These are phyloP conservation scores for Oncorhynchus masou DNA, from an alignment of 2,113 vertebrate genomes.

Conservation along the genomic window DNA sequence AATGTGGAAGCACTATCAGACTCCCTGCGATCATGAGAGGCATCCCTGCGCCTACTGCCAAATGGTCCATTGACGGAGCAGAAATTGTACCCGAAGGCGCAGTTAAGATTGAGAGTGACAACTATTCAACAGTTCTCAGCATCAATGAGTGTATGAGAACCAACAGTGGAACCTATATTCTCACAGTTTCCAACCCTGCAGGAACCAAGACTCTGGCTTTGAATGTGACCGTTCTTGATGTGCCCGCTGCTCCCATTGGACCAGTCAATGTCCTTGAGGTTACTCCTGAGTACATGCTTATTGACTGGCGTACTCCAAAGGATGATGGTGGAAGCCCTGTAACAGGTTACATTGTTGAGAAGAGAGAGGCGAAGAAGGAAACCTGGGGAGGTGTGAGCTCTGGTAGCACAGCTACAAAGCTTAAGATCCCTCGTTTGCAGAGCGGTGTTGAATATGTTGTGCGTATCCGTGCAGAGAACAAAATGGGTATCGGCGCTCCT, in stretches of 20 bases:
- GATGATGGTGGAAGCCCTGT: slow-evolving; percentile 94
- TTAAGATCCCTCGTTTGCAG: slow-evolving; percentile 89
- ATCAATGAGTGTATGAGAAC: slow-evolving; percentile 90
- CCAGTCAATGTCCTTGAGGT: slow-evolving; percentile 93
- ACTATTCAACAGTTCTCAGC: slow-evolving; percentile 89
- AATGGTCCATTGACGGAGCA: slow-evolving; percentile 86
- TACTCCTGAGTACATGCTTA: slow-evolving; percentile 91
- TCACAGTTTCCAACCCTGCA: slow-evolving; percentile 92
- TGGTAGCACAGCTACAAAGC: slow-evolving; percentile 83
- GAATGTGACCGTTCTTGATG: slow-evolving; percentile 92
- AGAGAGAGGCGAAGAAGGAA: slow-evolving; percentile 91
- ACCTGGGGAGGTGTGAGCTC: slow-evolving; percentile 94
- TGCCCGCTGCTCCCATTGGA: slow-evolving; percentile 93
- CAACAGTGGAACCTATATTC: slow-evolving; percentile 91
- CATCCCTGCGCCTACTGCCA: slow-evolving; percentile 88
- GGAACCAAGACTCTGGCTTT: slow-evolving; percentile 89
- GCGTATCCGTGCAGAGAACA: slow-evolving; percentile 93
- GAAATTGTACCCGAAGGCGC: slow-evolving; percentile 87
- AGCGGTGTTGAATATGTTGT: slow-evolving; percentile 92
- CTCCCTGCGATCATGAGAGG: slow-evolving; percentile 96
- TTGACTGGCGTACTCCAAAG: slow-evolving; percentile 95
- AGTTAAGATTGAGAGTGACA: slow-evolving; percentile 89
- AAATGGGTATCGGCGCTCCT: slow-evolving; percentile 92
- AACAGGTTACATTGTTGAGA: slow-evolving; percentile 94
- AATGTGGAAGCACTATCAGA: slow-evolving; percentile 92